These are phyloP conservation scores for Agrotis ipsilon DNA, from an alignment of 2,888 invertebrate species.

Conservation along the genomic window DNA sequence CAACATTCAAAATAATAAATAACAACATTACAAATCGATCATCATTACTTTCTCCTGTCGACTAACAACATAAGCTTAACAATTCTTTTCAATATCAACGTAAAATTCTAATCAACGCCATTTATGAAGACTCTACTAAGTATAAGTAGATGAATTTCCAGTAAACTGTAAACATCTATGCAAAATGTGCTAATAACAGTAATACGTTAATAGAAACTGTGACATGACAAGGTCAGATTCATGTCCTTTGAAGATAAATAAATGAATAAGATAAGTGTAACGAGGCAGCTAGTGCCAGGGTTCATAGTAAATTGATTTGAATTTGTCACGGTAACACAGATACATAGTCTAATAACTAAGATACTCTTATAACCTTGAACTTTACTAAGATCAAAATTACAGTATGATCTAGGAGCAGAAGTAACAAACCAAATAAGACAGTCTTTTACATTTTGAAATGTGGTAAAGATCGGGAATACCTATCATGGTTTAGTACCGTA, in stretches of 20 bases:
- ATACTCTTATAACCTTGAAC: conserved; percentile 21
- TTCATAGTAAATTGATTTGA: conserved; percentile 47
- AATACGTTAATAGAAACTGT: conserved; percentile 1
- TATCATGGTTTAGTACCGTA: too few relatives aligned
- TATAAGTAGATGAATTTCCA: not conserved
- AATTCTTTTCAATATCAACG: not conserved
- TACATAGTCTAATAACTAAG: conserved; percentile 40
- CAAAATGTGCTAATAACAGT: conserved; percentile 14
- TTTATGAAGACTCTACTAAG: not conserved
- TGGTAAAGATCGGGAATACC: not conserved
- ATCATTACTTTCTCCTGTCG: too few relatives aligned
- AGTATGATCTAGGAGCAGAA: not conserved
- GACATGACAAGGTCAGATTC: conserved; percentile 4
- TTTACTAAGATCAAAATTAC: not conserved
- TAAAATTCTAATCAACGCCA: not conserved
- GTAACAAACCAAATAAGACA: not conserved
- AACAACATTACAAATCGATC: too few relatives aligned
- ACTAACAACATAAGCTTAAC: not conserved
- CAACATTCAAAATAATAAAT: too few relatives aligned
- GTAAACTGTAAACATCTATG: conserved; percentile 30
- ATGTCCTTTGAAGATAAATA: not conserved
- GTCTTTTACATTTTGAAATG: not conserved
- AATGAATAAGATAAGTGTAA: conserved; percentile 19
- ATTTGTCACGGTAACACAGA: conserved; percentile 56
- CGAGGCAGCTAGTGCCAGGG: conserved; percentile 28